Evolutionary conservation across 2,888 invertebrate genomes (phyloP), one percentile per base, ranked within the genome.

Genomic region (Cataglyphis rosenhaueri): DNA sequence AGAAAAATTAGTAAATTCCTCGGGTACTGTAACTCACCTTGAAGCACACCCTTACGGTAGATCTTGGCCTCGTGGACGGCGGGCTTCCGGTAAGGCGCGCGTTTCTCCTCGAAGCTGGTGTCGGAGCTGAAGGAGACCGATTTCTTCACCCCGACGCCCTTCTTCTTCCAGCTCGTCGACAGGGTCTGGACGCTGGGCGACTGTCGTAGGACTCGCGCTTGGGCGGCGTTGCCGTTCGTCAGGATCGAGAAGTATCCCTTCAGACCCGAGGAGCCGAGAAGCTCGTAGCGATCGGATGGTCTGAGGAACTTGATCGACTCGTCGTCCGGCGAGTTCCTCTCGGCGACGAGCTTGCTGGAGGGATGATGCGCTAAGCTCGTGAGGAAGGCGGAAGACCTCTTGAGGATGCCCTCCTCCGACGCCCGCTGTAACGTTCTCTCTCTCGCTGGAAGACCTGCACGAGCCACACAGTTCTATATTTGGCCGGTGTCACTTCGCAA

Each of bases 121-220:
- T 94, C 94, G 35, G 92, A 91, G 84, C 94, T 94, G 88, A 94
- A 94, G 3, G 94, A 94, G 4, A 94, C 94, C 9, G 93, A 93
- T 82, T 94, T 94, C 81, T 93, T 94, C 15, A 92, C 92, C 64
- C 86, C 52, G 92, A 82, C 52, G 89, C 91, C 38, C 88, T 90
- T 25, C 87, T 89, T 74, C 89, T 91, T 59, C 91, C 87, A 57
- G 91, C 89, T 65, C 88, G 86, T 65, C 70, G 84, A 21, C 89
- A 82, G 10, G 73, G 71, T 9, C 10, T 62, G 62, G 8, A 62
- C 81, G 25, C 74, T 71, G 4, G 52, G 12, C 29, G 73, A 71
- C 2, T 59, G 75, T 2, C 57, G 62, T 1, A 79, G 18, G 5
- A 21, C n/a, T 8, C 81, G 21, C n/a, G 52, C 41, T 21, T 29